These are phyloP conservation scores for Silurus lanzhouensis DNA, from an alignment of 2,797 vertebrate species.

Conservation along the genomic window DNA sequence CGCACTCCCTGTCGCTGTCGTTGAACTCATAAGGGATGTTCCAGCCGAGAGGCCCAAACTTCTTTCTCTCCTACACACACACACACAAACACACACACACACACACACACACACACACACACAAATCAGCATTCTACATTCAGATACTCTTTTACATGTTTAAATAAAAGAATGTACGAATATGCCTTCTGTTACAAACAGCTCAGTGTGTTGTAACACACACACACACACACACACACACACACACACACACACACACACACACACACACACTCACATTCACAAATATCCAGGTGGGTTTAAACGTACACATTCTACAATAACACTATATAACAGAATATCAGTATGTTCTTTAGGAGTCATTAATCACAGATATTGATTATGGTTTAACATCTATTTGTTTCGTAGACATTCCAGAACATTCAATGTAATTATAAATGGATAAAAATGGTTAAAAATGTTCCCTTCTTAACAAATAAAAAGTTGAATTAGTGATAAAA, in stretches of 20 bases:
- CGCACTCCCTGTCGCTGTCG: conserved; percentile 83
- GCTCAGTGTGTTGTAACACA: neutral
- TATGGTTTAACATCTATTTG: neutral
- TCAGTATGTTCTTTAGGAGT: neutral
- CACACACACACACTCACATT: neutral
- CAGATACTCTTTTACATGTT: neutral
- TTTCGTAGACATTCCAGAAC: neutral
- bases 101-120: neutral
- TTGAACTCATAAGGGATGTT: conserved; percentile 86
- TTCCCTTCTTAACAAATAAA: neutral
- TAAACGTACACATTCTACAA: neutral
- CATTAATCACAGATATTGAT: neutral
- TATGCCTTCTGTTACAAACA: neutral
- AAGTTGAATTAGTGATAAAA: neutral
- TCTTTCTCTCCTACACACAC: conserved; percentile 77
- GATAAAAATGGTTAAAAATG: neutral
- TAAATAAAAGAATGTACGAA: neutral
- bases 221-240: conserved; percentile 31
- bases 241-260: conserved; percentile 23
- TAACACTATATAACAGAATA: neutral
- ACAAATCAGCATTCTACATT: neutral
- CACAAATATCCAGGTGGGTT: too few relatives aligned
- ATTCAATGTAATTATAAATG: neutral
- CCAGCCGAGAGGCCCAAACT: conserved; percentile 83
- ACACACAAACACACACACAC: conserved; percentile 38